These are phyloP conservation scores for Cecropterus lyciades DNA, from an alignment of 1,140 invertebrate species.

Conservation along the genomic window DNA sequence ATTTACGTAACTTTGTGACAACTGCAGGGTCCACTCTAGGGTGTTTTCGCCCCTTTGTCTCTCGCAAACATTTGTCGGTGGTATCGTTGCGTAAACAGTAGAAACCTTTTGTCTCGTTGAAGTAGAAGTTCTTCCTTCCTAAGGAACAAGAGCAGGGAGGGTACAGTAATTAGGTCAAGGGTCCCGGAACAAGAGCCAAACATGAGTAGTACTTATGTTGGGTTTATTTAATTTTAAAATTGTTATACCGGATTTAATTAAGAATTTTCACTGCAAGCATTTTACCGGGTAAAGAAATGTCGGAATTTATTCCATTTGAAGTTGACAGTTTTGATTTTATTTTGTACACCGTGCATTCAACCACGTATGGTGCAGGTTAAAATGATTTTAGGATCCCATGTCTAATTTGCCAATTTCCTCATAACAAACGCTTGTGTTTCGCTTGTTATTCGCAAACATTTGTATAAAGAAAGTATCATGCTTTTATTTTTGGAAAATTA, in stretches of 20 bases:
- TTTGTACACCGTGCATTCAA: no score
- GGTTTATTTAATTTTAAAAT: slow-evolving; percentile 9
- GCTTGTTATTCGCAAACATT: no score
- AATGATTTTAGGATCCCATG: no score
- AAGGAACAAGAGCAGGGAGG: slow-evolving; percentile 35
- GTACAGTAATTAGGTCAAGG: slow-evolving; percentile 27
- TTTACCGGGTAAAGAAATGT: no score
- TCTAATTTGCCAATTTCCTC: no score
- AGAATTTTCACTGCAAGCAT: no score
- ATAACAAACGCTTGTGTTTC: no score
- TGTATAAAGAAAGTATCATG: no score
- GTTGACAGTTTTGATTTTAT: no score
- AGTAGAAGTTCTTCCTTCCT: slow-evolving; percentile 96
- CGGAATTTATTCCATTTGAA: no score
- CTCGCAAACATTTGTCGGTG: slow-evolving; percentile 95
- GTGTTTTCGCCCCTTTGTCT: slow-evolving; percentile 97
- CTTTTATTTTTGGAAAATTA: no score
- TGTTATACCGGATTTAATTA: background rate
- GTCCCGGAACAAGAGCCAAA: slow-evolving; percentile 12
- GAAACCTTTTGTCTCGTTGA: slow-evolving; percentile 98
- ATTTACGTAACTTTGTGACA: slow-evolving; percentile 94
- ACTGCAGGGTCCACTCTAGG: slow-evolving; percentile 93
- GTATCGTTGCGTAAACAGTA: slow-evolving; percentile 96
- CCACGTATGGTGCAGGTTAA: no score
- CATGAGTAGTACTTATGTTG: slow-evolving; percentile 14